Conservation (phyloP, 2,113 vertebrate genomes). For the Onychorhynchus coronatus region DNA sequence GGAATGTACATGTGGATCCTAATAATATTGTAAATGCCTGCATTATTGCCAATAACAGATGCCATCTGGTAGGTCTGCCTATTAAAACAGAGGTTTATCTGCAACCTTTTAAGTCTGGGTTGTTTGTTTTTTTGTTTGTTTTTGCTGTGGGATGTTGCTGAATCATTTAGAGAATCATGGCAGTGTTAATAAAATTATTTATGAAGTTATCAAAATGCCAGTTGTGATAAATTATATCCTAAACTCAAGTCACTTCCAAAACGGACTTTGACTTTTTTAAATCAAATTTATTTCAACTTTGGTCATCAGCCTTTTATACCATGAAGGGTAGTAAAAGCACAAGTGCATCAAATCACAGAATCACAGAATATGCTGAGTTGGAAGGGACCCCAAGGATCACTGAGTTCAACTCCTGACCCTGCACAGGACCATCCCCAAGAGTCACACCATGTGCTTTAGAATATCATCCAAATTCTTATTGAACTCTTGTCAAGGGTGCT, state of each 20-base stretch:
- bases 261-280: background rate
- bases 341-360: background rate
- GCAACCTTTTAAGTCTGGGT: background rate
- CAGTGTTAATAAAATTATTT: background rate
- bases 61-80: background rate
- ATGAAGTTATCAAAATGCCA: background rate
- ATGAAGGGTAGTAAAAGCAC: background rate
- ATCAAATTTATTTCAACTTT: background rate
- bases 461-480: background rate
- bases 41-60: background rate
- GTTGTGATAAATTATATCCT: background rate
- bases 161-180: background rate
- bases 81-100: background rate
- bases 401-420: background rate
- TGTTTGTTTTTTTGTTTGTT: background rate
- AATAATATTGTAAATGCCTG: constrained; percentile 9
- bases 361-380: background rate
- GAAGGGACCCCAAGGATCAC: background rate
- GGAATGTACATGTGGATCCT: background rate
- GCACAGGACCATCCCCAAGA: background rate
- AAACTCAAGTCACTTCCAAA: background rate
- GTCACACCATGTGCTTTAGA: background rate
- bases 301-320: background rate
- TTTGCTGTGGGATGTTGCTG: background rate
- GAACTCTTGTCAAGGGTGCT: background rate